Conservation (phyloP, 2,797 vertebrate species). For the Chelmon rostratus region DNA sequence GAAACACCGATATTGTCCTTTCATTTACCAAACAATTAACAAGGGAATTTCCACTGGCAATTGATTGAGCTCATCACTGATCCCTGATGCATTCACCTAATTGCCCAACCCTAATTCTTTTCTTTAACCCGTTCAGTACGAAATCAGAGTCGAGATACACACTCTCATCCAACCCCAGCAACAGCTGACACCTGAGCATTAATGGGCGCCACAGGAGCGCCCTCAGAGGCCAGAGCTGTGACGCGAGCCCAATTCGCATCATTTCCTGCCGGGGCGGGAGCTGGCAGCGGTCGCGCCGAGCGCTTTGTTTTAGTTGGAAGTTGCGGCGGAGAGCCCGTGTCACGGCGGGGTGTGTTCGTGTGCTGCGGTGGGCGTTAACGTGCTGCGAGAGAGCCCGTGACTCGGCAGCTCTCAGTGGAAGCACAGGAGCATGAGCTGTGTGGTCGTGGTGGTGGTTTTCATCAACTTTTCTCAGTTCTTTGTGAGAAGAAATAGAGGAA, state of each 20-base stretch:
- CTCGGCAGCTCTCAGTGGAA: constrained; percentile 29
- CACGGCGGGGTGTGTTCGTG: constrained; percentile 54
- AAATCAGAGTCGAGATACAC: background rate
- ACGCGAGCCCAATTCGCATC: constrained; percentile 15
- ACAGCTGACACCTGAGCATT: constrained; percentile 35
- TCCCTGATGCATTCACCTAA: constrained; percentile 6
- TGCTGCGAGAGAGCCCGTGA: constrained; percentile 25
- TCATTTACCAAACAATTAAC: constrained; percentile 8
- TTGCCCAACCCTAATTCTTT: constrained; percentile 45
- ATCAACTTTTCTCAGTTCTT: constrained; percentile 15
- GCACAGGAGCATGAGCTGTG: constrained; percentile 21
- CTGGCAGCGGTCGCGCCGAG: background rate
- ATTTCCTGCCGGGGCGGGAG: constrained; percentile 51
- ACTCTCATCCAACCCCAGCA: constrained; percentile 24
- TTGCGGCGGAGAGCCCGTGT: constrained; percentile 20
- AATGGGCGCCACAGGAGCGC: constrained; percentile 18
- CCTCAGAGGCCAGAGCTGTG: constrained; percentile 22
- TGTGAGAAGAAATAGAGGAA: constrained; percentile 1
- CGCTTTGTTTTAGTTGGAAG: constrained; percentile 60
- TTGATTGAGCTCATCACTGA: constrained; percentile 1
- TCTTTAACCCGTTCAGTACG: constrained; percentile 28
- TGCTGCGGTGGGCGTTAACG: constrained; percentile 20
- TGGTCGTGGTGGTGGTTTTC: constrained; percentile 12
- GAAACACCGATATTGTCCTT: constrained; percentile 14
- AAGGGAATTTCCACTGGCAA: constrained; percentile 39